Evolutionary conservation across 2,888 invertebrate species (phyloP).

Genomic region (Elaeidobius kamerunicus): DNA sequence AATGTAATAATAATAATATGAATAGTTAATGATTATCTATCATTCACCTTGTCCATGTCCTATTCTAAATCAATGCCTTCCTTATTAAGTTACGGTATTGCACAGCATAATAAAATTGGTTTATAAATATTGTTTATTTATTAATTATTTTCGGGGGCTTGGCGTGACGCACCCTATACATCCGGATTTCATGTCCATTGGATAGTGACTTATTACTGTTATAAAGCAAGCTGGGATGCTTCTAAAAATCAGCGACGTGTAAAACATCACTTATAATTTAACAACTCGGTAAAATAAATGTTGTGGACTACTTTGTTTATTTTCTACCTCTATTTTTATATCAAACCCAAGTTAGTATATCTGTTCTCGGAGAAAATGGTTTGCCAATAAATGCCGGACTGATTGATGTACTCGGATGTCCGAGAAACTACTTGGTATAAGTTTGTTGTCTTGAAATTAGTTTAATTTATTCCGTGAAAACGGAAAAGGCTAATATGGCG

Average conservation of each 20-base stretch:
- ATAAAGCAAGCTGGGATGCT: constrained; percentile 25
- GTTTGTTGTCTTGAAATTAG: constrained; percentile 4
- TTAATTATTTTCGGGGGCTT: constrained; percentile 13
- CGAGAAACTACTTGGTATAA: constrained; percentile 5
- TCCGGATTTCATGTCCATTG: constrained; percentile 28
- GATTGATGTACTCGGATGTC: constrained; percentile 5
- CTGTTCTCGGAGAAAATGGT: constrained; percentile 5
- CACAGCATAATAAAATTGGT: background rate
- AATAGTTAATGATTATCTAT: too few species aligned
- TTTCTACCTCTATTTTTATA: constrained; percentile 11
- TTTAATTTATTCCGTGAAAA: constrained; percentile 8
- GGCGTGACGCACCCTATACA: constrained; percentile 24
- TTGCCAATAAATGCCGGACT: background rate
- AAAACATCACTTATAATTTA: constrained; percentile 23
- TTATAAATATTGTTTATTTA: constrained; percentile 10
- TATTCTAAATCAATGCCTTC: too few species aligned
- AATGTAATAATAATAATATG: too few species aligned
- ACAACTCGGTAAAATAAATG: constrained; percentile 22
- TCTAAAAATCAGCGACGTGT: constrained; percentile 27
- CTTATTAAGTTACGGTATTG: background rate
- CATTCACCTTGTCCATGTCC: too few species aligned
- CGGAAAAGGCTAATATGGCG: background rate
- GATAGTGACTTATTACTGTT: constrained; percentile 25
- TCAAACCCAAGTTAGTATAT: constrained; percentile 2
- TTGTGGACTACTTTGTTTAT: constrained; percentile 17